These are phyloP conservation scores for Ichneumoninae sp. DNA, from an alignment of 2,888 invertebrate genomes.

Conservation along the genomic window DNA sequence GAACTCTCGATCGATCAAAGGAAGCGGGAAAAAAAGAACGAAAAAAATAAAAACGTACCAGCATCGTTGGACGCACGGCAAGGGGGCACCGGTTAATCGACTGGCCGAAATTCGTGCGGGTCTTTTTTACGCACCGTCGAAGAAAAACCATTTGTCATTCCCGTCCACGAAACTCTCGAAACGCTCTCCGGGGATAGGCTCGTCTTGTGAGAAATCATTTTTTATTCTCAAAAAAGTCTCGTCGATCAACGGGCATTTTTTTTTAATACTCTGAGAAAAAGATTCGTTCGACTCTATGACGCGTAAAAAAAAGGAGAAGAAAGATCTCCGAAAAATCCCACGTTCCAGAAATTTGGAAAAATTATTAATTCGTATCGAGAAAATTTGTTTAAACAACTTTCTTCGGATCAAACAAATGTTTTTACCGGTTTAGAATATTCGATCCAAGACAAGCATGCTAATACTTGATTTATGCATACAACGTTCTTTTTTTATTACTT, in stretches of 20 bases:
- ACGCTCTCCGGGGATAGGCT: constrained; percentile 59
- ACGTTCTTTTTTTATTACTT: constrained; percentile 30
- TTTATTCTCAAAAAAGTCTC: constrained; percentile 60
- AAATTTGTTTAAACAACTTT: not conserved
- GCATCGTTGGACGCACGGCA: constrained; percentile 42
- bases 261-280: constrained; percentile 18
- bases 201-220: constrained; percentile 75
- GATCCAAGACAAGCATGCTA: not conserved
- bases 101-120: constrained; percentile 67
- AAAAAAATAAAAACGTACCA: constrained; percentile 37
- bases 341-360: constrained; percentile 4
- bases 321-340: constrained; percentile 38
- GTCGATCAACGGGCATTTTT: constrained; percentile 10
- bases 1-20: constrained; percentile 81
- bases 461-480: constrained; percentile 12
- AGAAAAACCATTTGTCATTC: constrained; percentile 82
- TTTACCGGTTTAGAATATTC: not conserved
- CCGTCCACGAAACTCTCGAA: constrained; percentile 48
- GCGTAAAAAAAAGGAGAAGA: constrained; percentile 51
- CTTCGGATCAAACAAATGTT: not conserved
- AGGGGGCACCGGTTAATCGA: constrained; percentile 60
- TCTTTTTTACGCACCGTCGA: constrained; percentile 66
- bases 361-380: not conserved
- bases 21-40: constrained; percentile 39
- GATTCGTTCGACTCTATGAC: constrained; percentile 32